These are phyloP conservation scores for Crypturellus undulatus DNA, from an alignment of 2,113 vertebrate species.

Conservation along the genomic window DNA sequence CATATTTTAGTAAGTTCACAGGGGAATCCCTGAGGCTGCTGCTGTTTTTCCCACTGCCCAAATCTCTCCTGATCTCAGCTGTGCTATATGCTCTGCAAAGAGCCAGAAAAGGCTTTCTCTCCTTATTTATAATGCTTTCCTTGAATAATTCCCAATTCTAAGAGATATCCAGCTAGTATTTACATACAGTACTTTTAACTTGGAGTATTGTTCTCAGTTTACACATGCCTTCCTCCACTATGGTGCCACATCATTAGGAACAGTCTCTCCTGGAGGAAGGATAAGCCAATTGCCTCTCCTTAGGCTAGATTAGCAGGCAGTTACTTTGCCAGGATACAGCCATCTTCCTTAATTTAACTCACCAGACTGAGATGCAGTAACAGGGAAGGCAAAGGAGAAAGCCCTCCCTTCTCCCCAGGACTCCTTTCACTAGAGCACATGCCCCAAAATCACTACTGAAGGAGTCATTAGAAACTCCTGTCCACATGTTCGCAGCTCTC, in stretches of 20 bases:
- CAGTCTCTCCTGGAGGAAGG: not conserved
- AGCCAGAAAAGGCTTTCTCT: not conserved
- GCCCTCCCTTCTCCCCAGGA: not conserved
- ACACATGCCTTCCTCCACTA: not conserved
- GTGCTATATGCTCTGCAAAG: not conserved
- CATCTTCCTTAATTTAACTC: not conserved
- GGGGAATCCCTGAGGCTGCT: not conserved
- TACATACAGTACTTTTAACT: not conserved
- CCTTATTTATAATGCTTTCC: not conserved
- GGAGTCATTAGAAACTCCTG: not conserved
- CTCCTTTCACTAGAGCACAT: not conserved
- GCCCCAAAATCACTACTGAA: not conserved
- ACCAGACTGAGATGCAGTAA: not conserved
- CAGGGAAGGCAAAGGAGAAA: not conserved
- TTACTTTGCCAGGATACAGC: not conserved
- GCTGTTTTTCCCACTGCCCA: not conserved
- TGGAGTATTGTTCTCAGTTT: not conserved
- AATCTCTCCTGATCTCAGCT: not conserved
- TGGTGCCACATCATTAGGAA: not conserved
- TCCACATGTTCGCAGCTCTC: not conserved
- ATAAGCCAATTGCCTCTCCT: not conserved
- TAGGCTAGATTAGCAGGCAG: not conserved
- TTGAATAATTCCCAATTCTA: not conserved
- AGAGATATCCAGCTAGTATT: not conserved
- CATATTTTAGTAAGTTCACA: not conserved